Percentiles rank a stretch among this genome's conserved stretches.
phyloP scores from a whole-genome alignment of 1,140 invertebrate genomes.

The Conus ventricosus region DNA sequence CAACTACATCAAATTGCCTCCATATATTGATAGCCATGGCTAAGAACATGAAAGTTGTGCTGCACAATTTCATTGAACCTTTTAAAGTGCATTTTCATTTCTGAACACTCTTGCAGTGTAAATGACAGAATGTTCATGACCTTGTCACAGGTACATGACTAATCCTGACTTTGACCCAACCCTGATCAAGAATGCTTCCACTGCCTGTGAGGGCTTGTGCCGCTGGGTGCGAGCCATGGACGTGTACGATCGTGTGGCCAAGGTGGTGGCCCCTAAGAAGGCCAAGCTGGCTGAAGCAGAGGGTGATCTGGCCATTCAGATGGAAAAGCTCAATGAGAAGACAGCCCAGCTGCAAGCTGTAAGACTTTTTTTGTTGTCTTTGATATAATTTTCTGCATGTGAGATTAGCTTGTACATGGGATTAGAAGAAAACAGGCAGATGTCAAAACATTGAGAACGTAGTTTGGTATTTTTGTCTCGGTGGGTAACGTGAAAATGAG shows the following conservation, averaged over 20 bases:
- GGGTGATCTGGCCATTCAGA: constrained; percentile 71
- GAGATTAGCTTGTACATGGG: too few relatives aligned
- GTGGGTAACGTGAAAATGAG: too few relatives aligned
- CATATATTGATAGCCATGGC: too few relatives aligned
- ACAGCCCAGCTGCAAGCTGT: constrained; percentile 71
- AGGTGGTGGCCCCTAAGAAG: constrained; percentile 78
- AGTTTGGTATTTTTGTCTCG: neutral
- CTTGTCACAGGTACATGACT: constrained; percentile 64
- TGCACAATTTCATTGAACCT: too few relatives aligned
- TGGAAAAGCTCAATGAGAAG: constrained; percentile 76
- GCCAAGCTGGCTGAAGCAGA: constrained; percentile 73
- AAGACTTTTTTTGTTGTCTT: neutral
- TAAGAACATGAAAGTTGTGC: too few relatives aligned
- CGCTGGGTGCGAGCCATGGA: constrained; percentile 77
- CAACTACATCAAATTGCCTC: too few relatives aligned
- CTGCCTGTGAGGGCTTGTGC: constrained; percentile 75
- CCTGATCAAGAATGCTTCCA: constrained; percentile 73
- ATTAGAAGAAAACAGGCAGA: too few relatives aligned
- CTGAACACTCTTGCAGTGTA: too few relatives aligned
- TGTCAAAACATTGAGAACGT: neutral
- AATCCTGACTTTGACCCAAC: constrained; percentile 74
- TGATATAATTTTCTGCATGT: neutral
- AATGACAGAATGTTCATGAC: neutral
- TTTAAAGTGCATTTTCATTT: too few relatives aligned
- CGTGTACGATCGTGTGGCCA: constrained; percentile 76